phyloP scores from a whole-genome alignment of 2,888 invertebrate genomes.

The Limenitis camilla region DNA sequence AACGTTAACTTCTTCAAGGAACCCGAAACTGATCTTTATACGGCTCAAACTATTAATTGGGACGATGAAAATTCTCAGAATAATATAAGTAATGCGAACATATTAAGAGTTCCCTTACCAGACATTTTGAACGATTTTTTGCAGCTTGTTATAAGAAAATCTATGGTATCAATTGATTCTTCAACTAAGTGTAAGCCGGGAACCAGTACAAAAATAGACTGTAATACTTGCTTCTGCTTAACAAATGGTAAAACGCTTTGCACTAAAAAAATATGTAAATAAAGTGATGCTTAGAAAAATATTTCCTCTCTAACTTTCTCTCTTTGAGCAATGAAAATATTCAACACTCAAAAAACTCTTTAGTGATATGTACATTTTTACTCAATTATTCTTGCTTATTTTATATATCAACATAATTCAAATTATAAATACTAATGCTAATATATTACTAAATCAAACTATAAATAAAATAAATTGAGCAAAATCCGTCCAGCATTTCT shows the following conservation, averaged over 20 bases:
- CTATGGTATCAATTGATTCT: conserved; percentile 37
- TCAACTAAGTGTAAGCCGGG: conserved; percentile 39
- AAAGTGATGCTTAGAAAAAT: conserved; percentile 8
- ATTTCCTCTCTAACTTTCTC: no score
- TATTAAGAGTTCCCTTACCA: conserved; percentile 23
- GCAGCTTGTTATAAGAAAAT: conserved; percentile 37
- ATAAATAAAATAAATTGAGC: no score
- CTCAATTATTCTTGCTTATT: no score
- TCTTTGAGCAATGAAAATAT: no score
- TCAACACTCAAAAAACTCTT: no score
- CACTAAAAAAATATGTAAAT: conserved; percentile 39
- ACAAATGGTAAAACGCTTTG: conserved; percentile 49
- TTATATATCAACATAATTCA: no score
- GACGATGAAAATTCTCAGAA: background rate
- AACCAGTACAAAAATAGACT: conserved; percentile 26
- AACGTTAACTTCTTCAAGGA: background rate
- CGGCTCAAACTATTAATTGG: background rate
- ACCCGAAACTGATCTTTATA: background rate
- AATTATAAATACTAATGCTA: no score
- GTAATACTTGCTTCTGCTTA: conserved; percentile 52
- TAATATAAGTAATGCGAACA: background rate
- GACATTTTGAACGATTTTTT: conserved; percentile 36
- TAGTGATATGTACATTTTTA: no score
- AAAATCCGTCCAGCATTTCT: no score
- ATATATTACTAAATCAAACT: no score